Base-by-base conservation (phyloP, 2,888 invertebrate genomes). In the Cheilosia grossa region DNA sequence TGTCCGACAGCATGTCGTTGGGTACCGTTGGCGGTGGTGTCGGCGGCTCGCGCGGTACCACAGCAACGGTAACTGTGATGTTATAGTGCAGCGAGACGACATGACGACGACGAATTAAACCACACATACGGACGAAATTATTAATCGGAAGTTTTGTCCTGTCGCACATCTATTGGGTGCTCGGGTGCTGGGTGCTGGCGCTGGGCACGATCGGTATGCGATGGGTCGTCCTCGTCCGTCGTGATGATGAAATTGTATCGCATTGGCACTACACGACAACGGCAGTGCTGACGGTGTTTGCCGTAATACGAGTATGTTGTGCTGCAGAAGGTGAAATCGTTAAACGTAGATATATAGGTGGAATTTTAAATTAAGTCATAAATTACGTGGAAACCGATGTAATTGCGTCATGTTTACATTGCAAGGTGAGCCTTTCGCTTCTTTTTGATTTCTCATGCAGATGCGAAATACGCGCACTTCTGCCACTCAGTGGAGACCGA, bases 321-420 rank as follows among this genome's bases (percentile, higher is more conserved):
- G 33, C 73, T 73, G 79, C 79, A 78, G 67, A 63, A 58, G 24
- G 69, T 69, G 42, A 72, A 79, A 79, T 69, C 82, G 74, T 83
- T 83, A 69, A 83, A 83, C 58, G 73, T 83, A n/a, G n/a, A n/a
- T n/a, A n/a, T n/a, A 74, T 83, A 56, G 42, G 73, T 79, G 82
- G 82, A 79, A 83, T 83, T 83, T 79, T 83, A 83, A 83, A 83
- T 83, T 83, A 83, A 83, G 79, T 83, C 82, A 83, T 83, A 83
- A 83, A 83, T 82, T 79, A 83, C 82, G 73, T 83, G 82, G 73
- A 74, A 79, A 69, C 79, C 79, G 67, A 83, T 83, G 79, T 82
- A 83, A 83, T 83, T 83, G 82, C 79, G 67, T 83, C 82, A 74
- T 79, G 82, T 83, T 83, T 83, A 67, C 82, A 69, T 69, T 83